Evolutionary conservation across 1,140 invertebrate species (phyloP), one percentile per base, ranked within the genome.

Genomic region (Listronotus bonariensis): DNA sequence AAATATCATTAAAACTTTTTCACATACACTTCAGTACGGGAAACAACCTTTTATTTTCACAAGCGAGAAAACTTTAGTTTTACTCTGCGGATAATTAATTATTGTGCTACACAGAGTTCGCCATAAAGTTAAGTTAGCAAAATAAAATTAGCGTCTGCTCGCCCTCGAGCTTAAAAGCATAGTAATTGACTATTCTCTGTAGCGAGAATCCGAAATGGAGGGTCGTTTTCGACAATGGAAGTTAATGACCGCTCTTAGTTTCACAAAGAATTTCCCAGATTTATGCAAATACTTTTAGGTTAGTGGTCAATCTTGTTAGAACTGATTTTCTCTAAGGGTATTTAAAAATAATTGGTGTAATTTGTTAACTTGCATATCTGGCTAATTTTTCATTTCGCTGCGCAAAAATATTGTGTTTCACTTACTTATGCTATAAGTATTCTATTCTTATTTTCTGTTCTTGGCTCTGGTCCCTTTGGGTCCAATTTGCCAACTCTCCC

Each of bases 121-220:
- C 60, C 53, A 54, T 63, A 63, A 63, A 63, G 60, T 63, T 63
- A 56, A 56, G 60, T 63, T 63, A 56, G 60, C 52, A 41, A 54
- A 63, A 63, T 56, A 63, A 63, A 63, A 63, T 63, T 63, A 63
- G 60, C 60, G 60, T 63, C 53, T 56, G 60, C 60, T 63, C 51
- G 60, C 53, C 53, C 60, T 55, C 51, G 36, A 56, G 60, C 53
- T 63, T 63, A 63, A 63, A 63, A 63, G 60, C 51, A 63, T 56
- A 60, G 58, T 63, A 63, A 63, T 63, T 63, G 60, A 63, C 51
- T 63, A 63, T 63, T 63, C 60, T 63, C 20, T 55, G 60, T 56
- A 40, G 53, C 53, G 58, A 60, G 58, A 46, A 60, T 60, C 58
- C 42, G 58, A 60, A 60, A 60, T 52, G 58, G 58, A 36, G 34